Evolutionary conservation across 2,113 vertebrate genomes (phyloP).

Genomic region (Hoplias malabaricus): DNA sequence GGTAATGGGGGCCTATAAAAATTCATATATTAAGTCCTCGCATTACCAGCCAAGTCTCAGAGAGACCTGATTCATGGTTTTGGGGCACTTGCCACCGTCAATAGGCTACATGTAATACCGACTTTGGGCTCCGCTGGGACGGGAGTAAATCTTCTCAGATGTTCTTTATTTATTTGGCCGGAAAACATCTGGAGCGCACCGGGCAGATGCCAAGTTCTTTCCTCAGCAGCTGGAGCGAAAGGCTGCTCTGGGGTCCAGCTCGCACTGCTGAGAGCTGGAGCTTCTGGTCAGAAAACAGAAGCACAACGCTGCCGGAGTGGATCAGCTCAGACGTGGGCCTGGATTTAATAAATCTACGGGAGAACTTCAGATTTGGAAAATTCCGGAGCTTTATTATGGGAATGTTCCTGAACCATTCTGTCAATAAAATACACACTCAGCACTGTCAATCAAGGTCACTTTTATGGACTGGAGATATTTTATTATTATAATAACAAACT

Average conservation of each 20-base stretch:
- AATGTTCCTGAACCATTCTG: too few species aligned
- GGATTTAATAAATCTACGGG: not conserved
- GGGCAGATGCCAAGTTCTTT: slow-evolving; percentile 64
- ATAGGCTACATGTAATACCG: slow-evolving; percentile 74
- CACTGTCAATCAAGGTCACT: too few species aligned
- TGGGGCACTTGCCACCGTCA: slow-evolving; percentile 75
- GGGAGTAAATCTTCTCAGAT: slow-evolving; percentile 78
- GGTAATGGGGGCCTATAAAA: slow-evolving; percentile 66
- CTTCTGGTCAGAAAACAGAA: not conserved
- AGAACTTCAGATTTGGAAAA: too few species aligned
- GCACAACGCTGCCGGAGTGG: not conserved
- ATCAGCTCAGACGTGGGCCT: not conserved
- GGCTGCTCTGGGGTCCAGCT: slow-evolving; percentile 48
- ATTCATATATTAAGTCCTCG: slow-evolving; percentile 74
- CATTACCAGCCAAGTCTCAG: slow-evolving; percentile 73
- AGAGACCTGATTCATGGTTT: slow-evolving; percentile 74
- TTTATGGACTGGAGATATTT: too few species aligned
- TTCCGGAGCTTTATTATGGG: too few species aligned
- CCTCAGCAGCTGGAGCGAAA: slow-evolving; percentile 45
- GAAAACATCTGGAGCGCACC: slow-evolving; percentile 76
- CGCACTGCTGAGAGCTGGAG: slow-evolving; percentile 8
- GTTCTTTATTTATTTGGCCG: slow-evolving; percentile 77
- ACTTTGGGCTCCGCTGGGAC: slow-evolving; percentile 72
- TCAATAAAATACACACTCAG: too few species aligned
- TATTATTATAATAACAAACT: too few species aligned